Evolutionary conservation across 2,888 invertebrate genomes (phyloP).

Genomic region (Thelaira solivaga): DNA sequence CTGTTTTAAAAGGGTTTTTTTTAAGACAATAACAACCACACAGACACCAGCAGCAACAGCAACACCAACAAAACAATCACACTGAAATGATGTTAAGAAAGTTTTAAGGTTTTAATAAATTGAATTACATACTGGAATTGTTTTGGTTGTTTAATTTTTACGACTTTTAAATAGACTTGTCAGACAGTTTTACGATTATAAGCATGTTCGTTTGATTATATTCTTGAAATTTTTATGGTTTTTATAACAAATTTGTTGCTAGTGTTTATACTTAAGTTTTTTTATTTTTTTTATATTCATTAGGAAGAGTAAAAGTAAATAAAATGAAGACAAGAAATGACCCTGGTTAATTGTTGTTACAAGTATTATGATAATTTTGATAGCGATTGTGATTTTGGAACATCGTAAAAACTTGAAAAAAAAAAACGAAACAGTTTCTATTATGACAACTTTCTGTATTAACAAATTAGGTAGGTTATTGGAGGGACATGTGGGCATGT

Average conservation of each 20-base stretch:
- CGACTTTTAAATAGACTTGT: conserved; percentile 62
- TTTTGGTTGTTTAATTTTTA: conserved; percentile 48
- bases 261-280: no score
- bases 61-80: background rate
- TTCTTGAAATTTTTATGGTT: conserved; percentile 55
- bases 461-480: no score
- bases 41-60: background rate
- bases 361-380: conserved; percentile 13
- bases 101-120: conserved; percentile 47
- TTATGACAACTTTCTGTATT: no score
- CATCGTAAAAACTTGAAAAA: background rate
- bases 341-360: conserved; percentile 51
- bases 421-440: conserved; percentile 41
- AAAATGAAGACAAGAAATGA: conserved; percentile 22
- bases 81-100: conserved; percentile 5
- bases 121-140: conserved; percentile 17
- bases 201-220: conserved; percentile 59
- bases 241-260: conserved; percentile 54
- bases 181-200: conserved; percentile 62
- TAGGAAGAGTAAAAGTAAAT: conserved; percentile 16
- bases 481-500: no score
- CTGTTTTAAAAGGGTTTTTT: conserved; percentile 35
- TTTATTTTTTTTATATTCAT: background rate
- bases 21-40: no score
- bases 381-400: conserved; percentile 15